These are phyloP conservation scores for Terrapene triunguis DNA, from an alignment of 2,113 vertebrate species.

Conservation along the genomic window DNA sequence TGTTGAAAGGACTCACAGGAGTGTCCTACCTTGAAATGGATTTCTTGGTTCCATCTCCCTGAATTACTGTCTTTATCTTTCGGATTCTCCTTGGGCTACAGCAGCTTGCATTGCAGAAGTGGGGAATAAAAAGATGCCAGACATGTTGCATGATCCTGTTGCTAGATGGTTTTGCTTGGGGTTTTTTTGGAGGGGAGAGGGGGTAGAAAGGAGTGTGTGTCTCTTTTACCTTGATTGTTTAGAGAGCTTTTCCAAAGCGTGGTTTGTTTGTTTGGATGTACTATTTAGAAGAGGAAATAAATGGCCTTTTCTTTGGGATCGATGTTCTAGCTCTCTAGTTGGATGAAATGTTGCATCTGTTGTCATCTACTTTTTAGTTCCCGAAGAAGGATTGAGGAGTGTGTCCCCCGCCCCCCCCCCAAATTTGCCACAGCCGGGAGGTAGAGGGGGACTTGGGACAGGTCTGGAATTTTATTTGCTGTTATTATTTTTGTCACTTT, in stretches of 20 bases:
- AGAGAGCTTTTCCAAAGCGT: neutral
- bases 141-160: conserved; percentile 16
- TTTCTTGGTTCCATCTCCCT: neutral
- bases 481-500: neutral
- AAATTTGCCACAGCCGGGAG: neutral
- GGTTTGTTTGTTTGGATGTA: neutral
- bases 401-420: neutral
- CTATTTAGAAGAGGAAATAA: neutral
- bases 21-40: neutral
- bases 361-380: neutral
- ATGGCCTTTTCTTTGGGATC: neutral
- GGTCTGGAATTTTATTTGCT: neutral
- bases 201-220: neutral
- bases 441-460: neutral
- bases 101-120: conserved; percentile 1
- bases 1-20: neutral
- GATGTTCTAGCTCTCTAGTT: neutral
- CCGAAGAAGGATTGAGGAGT: neutral
- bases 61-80: neutral
- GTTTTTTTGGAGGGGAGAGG: neutral
- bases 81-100: neutral
- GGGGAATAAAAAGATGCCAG: conserved; percentile 12
- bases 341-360: neutral
- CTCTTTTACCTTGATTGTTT: neutral
- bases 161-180: neutral